Evolutionary conservation across 2,797 vertebrate genomes (phyloP), one percentile per base, ranked within the genome.

Genomic region (Danio choprae): DNA sequence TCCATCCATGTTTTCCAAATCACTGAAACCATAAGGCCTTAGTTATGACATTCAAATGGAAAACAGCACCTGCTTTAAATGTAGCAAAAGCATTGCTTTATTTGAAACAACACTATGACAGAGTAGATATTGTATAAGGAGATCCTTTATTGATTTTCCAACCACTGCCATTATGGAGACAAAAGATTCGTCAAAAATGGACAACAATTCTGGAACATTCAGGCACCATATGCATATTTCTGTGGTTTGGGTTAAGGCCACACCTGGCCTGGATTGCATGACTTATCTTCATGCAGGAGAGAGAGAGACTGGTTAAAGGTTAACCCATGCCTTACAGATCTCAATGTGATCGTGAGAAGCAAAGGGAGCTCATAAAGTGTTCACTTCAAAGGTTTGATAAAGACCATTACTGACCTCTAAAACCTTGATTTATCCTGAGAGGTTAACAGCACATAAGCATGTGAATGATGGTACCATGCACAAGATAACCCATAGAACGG

Each of bases 221-320:
- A 22, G 4, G 13, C 63, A 29, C n/a, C 10, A 16, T 73, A 72
- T 51, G 44, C n/a, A 69, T 60, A 40, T 60, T 18, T 36, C 64
- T 41, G 38, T 48, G 38, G 63, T 56, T 6, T 29, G 5, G 8
- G 18, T 81, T 82, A 86, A 84, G 81, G 88, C 79, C 90, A 87
- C 88, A 83, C 88, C 90, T 88, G 84, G 64, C 65, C 20, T 6
- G 20, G 44, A 51, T 64, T 86, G 46, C 58, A 73, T 55, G 82
- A 75, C 81, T 84, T 87, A 86, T 89, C 87, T 69, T 62, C 80
- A 72, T 71, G 86, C 76, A 62, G 59, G 79, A 82, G 65, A 20
- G 68, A 75, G 44, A 43, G 68, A 75, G 44, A 43, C n/a, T 29
- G 46, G 89, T 91, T 91, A 91, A 93, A 91, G 79, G 69, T 92